Base-by-base conservation (phyloP, 2,888 invertebrate genomes). In the Eledone cirrhosa region DNA sequence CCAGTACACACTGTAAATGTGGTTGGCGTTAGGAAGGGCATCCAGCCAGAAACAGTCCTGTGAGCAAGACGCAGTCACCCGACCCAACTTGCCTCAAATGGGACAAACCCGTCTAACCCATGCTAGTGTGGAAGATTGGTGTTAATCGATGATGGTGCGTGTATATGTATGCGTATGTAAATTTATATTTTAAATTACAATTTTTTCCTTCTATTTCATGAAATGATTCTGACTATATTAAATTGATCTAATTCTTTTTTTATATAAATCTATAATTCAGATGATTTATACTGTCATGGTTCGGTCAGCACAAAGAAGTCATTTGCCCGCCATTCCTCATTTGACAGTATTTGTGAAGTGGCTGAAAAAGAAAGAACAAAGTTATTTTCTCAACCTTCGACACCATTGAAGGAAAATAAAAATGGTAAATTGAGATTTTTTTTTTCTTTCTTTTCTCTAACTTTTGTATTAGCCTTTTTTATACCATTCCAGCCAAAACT, bases 301-400 rank as follows among this genome's bases (percentile, higher is more conserved):
- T 5, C 41, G 8, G 11, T 41, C 47, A 77, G 77, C 59, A 78
- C 65, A 19, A 80, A 77, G 48, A 79, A 80, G 59, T 31, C 80
- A 19, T 80, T 87, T 65, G 79, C 82, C 16, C 82, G 90, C 5
- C 90, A 90, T 82, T 83, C 89, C 14, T 91, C 91, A 19, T 89
- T 90, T 82, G 90, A 91, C 79, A 89, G 89, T 74, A 89, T 91
- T 31, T 90, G 90, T 84, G 84, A 88, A 79, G 89, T 90, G 3
- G 91, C 90, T 14, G 90, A 90, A 78, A 85, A 86, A n/a, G 91
- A 91, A 77, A 83, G 89, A 72, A 83, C 85, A 53, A 85, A 85
- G 67, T 80, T 89, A 24, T 84, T 83, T 80, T 84, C 88, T 78
- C 86, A 88, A 80, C 87, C 91, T 41, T 82, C 82, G 77, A 88